Evolutionary conservation across 1,140 invertebrate species (phyloP).

Genomic region (Halesus radiatus): DNA sequence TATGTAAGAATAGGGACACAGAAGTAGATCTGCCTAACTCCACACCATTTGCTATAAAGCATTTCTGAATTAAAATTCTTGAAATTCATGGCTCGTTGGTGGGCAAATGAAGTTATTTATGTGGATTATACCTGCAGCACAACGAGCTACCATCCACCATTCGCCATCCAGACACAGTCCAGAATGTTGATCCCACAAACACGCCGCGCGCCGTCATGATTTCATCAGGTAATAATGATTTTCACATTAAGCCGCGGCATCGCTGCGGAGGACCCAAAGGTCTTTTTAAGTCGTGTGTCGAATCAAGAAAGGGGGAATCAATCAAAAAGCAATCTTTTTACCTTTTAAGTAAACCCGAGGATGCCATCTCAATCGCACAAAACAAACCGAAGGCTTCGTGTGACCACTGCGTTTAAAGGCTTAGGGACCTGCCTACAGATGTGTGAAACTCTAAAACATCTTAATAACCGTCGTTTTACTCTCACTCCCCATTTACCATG

Average conservation of each 20-base stretch:
- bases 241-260: slow-evolving; percentile 7
- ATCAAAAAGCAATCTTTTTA: slow-evolving; percentile 22
- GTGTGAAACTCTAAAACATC: no score
- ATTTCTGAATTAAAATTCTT: no score
- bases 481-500: no score
- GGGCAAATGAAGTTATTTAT: slow-evolving; percentile 5
- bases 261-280: no score
- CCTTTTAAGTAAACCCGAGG: not conserved
- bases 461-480: no score
- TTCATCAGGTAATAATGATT: slow-evolving; percentile 9
- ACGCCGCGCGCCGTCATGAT: slow-evolving; percentile 12
- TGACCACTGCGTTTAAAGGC: not conserved
- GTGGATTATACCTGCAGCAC: not conserved
- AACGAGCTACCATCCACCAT: not conserved
- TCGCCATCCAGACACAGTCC: not conserved
- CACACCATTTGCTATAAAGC: no score
- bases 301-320: slow-evolving; percentile 27
- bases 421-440: not conserved
- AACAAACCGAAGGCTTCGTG: not conserved
- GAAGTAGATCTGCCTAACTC: no score
- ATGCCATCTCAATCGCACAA: not conserved
- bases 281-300: slow-evolving; percentile 13
- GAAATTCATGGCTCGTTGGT: not conserved
- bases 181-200: slow-evolving; percentile 4
- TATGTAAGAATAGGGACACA: no score